Percentiles rank a stretch among this genome's conserved stretches.
These are phyloP conservation scores for Fulmarus glacialis DNA, from an alignment of 2,113 vertebrate species.

Conservation along the genomic window DNA sequence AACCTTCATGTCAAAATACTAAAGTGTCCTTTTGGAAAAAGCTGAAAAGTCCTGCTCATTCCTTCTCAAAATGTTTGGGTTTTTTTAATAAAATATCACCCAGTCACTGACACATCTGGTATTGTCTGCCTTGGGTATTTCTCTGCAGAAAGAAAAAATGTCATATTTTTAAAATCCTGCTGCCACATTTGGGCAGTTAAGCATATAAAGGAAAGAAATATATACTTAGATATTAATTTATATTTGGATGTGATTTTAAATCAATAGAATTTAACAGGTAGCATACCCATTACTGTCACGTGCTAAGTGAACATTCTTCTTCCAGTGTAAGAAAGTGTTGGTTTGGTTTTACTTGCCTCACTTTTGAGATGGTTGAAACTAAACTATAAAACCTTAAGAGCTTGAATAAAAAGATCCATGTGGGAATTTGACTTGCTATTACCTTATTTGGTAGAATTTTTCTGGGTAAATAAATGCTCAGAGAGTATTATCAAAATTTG, in stretches of 20 bases:
- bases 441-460: neutral
- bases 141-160: neutral
- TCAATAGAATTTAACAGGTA: neutral
- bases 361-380: neutral
- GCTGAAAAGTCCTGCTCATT: neutral
- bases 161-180: neutral
- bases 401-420: neutral
- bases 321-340: neutral
- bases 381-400: neutral
- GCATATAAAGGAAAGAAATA: neutral
- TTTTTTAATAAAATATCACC: neutral
- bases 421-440: neutral
- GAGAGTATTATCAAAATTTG: neutral
- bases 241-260: neutral
- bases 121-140: neutral
- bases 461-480: neutral
- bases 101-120: neutral
- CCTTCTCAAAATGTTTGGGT: neutral
- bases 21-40: neutral
- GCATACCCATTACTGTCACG: neutral
- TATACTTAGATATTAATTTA: neutral
- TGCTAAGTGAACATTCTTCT: neutral
- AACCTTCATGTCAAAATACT: neutral
- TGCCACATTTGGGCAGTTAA: neutral
- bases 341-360: neutral